Evolutionary conservation across 2,888 invertebrate species (phyloP), one percentile per base, ranked within the genome.

Genomic region (Calephelis perditalis): DNA sequence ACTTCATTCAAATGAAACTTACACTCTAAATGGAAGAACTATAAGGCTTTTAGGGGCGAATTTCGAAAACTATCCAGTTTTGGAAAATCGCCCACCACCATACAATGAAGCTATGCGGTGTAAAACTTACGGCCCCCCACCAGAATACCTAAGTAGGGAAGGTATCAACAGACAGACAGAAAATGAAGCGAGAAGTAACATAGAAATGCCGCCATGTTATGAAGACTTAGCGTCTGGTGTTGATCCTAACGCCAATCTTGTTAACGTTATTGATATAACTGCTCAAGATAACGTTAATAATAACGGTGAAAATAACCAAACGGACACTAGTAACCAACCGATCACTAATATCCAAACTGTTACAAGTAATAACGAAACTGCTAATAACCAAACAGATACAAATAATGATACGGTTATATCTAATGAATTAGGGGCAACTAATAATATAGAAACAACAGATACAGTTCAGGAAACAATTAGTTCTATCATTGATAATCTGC

Each of bases 121-220:
- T 61, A 89, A 89, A 46, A 65, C 78, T 4, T 82, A 79, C 52
- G 91, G 91, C 0, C 92, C 92, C 0, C 92, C 92, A 0, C 92
- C 92, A 0, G 82, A 84, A 5, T 86, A 86, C 62, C 55, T 84
- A 0, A 82, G 84, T 36, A 67, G 85, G 0, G 86, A 86, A 11
- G 75, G 73, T 0, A 62, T 86, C 0, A 76, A 83, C 40, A 66
- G 66, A 11, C 62, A 63, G 37, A 63, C 57, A 5, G 86, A 84
- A 40, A 76, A 76, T 26, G 82, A 82, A 58, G 86, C 86, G 0
- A 72, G 80, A 2, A 78, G 58, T 65, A 86, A 86, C 44, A 60
- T 86, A 0, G 89, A 89, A 71, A 80, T 86, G 85, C 89, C 89
- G 0, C 89, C 89, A 0, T 70, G 82, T 7, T 89, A 90, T 59